Evolutionary conservation across 2,113 vertebrate genomes (phyloP).

Genomic region (Hippolais icterina): DNA sequence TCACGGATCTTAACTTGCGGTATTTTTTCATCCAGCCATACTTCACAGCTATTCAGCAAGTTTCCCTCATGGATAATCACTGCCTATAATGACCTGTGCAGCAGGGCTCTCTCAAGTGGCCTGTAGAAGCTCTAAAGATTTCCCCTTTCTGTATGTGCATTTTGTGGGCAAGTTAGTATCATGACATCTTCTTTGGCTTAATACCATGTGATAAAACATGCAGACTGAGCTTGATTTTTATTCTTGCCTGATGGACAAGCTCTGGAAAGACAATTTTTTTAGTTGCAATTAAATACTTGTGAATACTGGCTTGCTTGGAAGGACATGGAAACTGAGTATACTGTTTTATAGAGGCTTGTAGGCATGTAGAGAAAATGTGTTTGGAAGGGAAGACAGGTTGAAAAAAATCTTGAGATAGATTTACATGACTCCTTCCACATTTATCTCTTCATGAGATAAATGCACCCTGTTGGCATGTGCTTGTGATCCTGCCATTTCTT

Average conservation of each 20-base stretch:
- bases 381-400: neutral
- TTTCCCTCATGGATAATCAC: neutral
- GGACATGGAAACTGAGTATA: neutral
- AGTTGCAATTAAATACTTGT: neutral
- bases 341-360: neutral
- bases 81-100: neutral
- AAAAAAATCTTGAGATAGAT: neutral
- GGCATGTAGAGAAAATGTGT: neutral
- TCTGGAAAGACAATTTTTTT: neutral
- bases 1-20: accelerated
- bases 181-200: neutral
- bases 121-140: neutral
- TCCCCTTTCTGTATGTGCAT: neutral
- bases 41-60: neutral
- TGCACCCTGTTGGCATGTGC: neutral
- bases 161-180: neutral
- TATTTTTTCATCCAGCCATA: neutral
- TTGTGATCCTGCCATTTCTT: slow-evolving; percentile 29
- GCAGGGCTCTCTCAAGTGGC: neutral
- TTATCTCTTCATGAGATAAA: neutral
- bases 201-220: neutral
- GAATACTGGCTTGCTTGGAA: neutral
- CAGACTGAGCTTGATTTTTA: neutral
- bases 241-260: neutral
- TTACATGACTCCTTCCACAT: neutral